Conservation (phyloP, 2,113 vertebrate species). For the Semnornis frantzii region DNA sequence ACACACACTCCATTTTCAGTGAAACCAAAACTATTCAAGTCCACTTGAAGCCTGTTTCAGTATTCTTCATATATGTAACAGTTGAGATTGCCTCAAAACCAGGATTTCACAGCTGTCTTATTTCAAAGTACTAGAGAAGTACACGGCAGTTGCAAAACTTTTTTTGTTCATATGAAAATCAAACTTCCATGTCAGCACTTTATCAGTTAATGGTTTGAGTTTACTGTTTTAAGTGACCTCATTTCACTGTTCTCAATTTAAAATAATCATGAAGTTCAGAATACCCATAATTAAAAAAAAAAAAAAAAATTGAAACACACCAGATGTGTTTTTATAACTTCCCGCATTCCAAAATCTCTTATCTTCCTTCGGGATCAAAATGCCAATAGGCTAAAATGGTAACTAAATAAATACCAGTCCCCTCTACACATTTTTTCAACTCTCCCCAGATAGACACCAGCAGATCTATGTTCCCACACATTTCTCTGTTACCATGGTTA, state of each 20-base stretch:
- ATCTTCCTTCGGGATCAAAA: neutral
- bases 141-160: neutral
- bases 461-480: neutral
- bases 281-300: neutral
- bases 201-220: accelerated
- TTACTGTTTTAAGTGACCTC: neutral
- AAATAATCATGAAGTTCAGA: neutral
- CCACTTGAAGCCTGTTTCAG: neutral
- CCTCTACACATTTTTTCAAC: neutral
- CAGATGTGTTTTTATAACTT: neutral
- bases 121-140: neutral
- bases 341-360: neutral
- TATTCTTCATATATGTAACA: neutral
- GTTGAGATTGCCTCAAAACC: neutral
- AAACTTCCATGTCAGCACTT: neutral
- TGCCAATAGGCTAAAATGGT: neutral
- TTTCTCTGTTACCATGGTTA: conserved; percentile 13
- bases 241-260: neutral
- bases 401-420: neutral
- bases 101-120: neutral
- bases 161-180: neutral
- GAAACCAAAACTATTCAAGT: neutral
- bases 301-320: neutral
- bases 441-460: neutral
- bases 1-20: neutral